Conservation (phyloP, 2,113 vertebrate species). For the Echinops telfairi region DNA sequence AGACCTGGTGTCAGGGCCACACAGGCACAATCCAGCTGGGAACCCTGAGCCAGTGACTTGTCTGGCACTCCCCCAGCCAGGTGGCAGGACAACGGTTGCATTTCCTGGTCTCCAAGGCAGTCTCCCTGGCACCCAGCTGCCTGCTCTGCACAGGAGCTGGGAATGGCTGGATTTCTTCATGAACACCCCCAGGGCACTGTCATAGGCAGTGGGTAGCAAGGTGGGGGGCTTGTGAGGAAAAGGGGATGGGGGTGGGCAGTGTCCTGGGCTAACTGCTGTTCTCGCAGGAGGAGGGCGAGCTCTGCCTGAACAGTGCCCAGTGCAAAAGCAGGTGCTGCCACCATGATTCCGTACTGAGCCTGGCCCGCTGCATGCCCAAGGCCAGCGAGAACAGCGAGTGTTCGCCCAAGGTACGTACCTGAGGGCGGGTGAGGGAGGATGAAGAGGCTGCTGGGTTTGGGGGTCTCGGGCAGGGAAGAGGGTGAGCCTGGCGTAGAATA, state of each 20-base stretch:
- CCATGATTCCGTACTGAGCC: fast-evolving
- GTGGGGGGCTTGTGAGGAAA: fast-evolving
- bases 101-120: not conserved
- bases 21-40: not conserved
- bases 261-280: not conserved
- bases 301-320: constrained; percentile 87
- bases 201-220: fast-evolving
- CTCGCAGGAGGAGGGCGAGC: constrained; percentile 84
- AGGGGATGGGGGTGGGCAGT: fast-evolving
- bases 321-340: constrained; percentile 90
- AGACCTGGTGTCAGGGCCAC: not conserved
- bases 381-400: constrained; percentile 87
- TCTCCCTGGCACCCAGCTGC: not conserved
- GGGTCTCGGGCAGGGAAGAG: too few relatives aligned
- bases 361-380: constrained; percentile 85
- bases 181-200: fast-evolving
- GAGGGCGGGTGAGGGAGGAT: fast-evolving
- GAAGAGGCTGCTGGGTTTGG: fast-evolving
- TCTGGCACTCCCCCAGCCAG: not conserved
- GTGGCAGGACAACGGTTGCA: fast-evolving
- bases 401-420: constrained; percentile 82
- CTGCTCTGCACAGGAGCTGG: fast-evolving
- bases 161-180: not conserved
- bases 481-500: fast-evolving
- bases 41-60: not conserved